These are phyloP conservation scores for Ostrea edulis DNA, from an alignment of 1,140 invertebrate species.

Conservation along the genomic window DNA sequence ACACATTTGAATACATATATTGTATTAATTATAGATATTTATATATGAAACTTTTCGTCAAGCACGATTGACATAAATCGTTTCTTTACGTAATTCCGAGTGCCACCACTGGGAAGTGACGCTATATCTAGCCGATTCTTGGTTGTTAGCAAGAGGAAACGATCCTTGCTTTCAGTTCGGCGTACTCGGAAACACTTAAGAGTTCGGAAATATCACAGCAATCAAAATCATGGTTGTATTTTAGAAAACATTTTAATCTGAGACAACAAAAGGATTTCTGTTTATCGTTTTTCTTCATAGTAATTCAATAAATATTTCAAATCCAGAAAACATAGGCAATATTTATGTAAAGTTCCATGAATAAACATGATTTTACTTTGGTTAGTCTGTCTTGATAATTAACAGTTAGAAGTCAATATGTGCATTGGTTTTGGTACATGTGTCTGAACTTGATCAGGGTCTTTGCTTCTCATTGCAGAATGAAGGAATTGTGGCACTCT, in stretches of 20 bases:
- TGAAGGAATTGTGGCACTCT: background rate
- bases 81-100: background rate
- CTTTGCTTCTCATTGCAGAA: background rate
- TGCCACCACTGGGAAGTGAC: background rate
- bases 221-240: background rate
- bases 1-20: background rate
- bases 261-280: background rate
- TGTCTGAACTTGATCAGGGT: background rate
- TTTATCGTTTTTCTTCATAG: slow-evolving; percentile 18
- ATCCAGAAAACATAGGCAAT: background rate
- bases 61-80: background rate
- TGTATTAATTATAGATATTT: background rate
- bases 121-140: background rate
- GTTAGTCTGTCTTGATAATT: background rate
- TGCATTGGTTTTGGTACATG: background rate
- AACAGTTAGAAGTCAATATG: background rate
- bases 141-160: background rate
- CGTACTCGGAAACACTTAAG: slow-evolving; percentile 22
- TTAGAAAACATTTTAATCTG: background rate
- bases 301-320: background rate
- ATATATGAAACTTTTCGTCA: background rate
- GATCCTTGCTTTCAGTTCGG: background rate
- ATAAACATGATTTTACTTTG: background rate
- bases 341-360: slow-evolving; percentile 9
- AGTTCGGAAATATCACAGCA: slow-evolving; percentile 12